Base-by-base conservation (phyloP, 2,888 invertebrate species). In the Megamerina dolium region DNA sequence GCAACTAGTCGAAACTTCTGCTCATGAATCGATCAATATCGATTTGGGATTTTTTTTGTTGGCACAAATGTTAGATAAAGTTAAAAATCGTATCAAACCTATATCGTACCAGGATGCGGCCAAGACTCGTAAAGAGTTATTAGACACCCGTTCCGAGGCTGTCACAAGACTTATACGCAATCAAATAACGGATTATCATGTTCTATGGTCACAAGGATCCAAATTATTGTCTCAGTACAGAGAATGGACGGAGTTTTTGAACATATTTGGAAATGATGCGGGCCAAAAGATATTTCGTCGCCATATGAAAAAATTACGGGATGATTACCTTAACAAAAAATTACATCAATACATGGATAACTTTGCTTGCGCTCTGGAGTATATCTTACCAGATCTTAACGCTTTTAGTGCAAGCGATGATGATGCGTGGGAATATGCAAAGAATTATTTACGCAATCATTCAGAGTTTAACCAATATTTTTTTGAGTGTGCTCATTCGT, bases 1-100 rank as follows among this genome's bases (percentile, higher is more conserved):
- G 57, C 85, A 88, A 3, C 75, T 96, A 32, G 84, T 97, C 42
- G 96, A 97, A 75, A 91, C 93, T 0, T 96, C 95, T 6, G 85
- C 96, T 13, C 93, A 95, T 64, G 90, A 93, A 63, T 94, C 92
- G 61, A 92, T 97, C 52, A 97, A 97, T 67, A 88, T 95, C 29
- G 95, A 97, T 64, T 77, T 88, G 60, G 90, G 95, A 19, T 91
- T 94, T 67, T 77, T 93, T 61, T 75, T 90, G 41, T 73, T 96
- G 44, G 94, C 92, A 20, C 94, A 95, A 74, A 81, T 92, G 74
- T 85, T 94, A 52, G 95, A 96, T 65, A 86, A 90, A 66, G 83
- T 87, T 32, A 92, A 93, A 73, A 66, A 65, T 53, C 72, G 77
- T 37, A 70, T 78, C 30, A 83, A 85, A 67, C 75, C 83, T 48